Conservation (phyloP, 2,888 invertebrate genomes). For the Catocala fraxini region DNA sequence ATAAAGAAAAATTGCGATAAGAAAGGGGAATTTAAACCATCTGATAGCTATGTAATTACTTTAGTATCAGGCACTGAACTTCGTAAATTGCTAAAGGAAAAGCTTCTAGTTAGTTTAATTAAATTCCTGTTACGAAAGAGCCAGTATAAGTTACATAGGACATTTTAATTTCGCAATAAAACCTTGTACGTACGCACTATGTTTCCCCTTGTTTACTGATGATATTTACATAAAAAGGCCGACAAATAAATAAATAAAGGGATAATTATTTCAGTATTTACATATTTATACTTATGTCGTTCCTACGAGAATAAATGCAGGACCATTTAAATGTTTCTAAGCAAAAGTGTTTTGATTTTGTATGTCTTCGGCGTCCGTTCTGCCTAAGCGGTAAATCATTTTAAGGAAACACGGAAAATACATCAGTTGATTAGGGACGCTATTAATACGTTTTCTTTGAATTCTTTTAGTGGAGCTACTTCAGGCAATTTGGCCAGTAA, state of each 20-base stretch:
- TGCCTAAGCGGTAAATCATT: not conserved
- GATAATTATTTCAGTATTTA: too few relatives aligned
- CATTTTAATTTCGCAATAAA: constrained; percentile 34
- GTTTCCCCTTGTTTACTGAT: constrained; percentile 7
- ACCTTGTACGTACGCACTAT: constrained; percentile 24
- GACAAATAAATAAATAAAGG: too few relatives aligned
- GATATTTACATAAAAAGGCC: too few relatives aligned
- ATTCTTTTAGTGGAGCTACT: not conserved
- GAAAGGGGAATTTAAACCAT: constrained; percentile 25
- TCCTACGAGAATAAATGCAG: too few relatives aligned
- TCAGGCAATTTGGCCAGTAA: too few relatives aligned
- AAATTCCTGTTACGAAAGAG: constrained; percentile 41
- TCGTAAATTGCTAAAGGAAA: constrained; percentile 28
- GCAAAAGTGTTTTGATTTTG: too few relatives aligned
- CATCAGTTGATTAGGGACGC: not conserved
- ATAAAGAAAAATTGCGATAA: constrained; percentile 11
- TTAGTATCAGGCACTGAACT: constrained; percentile 33
- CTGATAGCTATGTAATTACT: constrained; percentile 39
- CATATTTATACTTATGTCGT: too few relatives aligned
- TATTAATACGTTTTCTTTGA: not conserved
- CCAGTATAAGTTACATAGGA: constrained; percentile 28
- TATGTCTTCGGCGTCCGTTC: not conserved
- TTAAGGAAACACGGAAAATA: constrained; percentile 1
- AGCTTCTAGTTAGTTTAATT: constrained; percentile 47
- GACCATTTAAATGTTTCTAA: too few relatives aligned